These are phyloP conservation scores for Synergus itoensis DNA, from an alignment of 2,888 invertebrate genomes.

Conservation along the genomic window DNA sequence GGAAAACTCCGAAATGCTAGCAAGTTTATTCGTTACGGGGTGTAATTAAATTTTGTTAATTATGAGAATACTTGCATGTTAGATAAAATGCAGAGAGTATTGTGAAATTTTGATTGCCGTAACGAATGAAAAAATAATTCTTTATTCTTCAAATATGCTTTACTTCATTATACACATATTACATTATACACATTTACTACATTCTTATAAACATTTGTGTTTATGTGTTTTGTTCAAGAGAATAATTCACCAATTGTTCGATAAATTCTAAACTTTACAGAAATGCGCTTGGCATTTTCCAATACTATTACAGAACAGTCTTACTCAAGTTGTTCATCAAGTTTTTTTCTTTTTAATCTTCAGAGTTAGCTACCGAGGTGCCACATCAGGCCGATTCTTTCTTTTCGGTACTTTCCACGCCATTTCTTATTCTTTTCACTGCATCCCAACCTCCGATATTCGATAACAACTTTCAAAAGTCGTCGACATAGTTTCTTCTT, in stretches of 20 bases:
- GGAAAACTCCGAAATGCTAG: background rate
- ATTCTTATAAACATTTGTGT: too few species aligned
- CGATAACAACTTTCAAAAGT: constrained; percentile 55
- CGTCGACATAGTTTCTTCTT: constrained; percentile 41
- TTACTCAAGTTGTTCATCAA: background rate
- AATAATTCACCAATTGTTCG: background rate
- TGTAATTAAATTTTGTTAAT: background rate
- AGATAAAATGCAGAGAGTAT: background rate
- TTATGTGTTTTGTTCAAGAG: background rate
- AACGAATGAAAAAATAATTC: too few species aligned
- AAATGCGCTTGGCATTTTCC: background rate
- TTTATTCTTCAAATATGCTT: too few species aligned
- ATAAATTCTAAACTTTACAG: background rate
- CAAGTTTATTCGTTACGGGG: background rate
- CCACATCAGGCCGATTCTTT: background rate
- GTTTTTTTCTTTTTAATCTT: constrained; percentile 20
- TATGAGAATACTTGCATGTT: background rate
- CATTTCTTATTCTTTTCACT: constrained; percentile 47
- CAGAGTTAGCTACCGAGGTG: constrained; percentile 16
- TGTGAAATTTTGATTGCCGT: too few species aligned
- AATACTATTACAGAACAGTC: background rate
- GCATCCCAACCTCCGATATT: constrained; percentile 47
- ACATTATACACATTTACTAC: too few species aligned
- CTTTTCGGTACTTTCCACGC: constrained; percentile 10
- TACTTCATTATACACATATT: too few species aligned